These are phyloP conservation scores for Ochotona curzoniae DNA, from an alignment of 2,113 vertebrate species.

Conservation along the genomic window DNA sequence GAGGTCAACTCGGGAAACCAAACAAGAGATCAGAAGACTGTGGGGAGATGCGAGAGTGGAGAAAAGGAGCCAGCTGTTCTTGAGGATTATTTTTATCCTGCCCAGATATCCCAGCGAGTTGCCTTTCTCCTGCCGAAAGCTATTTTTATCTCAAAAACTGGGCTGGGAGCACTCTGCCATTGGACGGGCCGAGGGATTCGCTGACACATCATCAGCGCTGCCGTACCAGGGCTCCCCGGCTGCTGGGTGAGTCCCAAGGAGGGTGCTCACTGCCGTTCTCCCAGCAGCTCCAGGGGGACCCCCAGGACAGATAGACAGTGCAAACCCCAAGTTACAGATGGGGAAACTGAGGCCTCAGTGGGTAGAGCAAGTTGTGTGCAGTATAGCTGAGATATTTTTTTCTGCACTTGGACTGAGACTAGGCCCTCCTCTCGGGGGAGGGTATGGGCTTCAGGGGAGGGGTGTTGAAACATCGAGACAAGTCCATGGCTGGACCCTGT, in stretches of 20 bases:
- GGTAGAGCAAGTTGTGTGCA: neutral
- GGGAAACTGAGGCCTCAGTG: neutral
- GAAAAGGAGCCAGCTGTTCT: slow-evolving; percentile 45
- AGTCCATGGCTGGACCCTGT: neutral
- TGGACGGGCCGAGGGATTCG: neutral
- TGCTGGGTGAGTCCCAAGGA: neutral
- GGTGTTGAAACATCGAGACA: neutral
- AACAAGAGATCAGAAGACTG: slow-evolving; percentile 69
- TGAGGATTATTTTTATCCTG: slow-evolving; percentile 75
- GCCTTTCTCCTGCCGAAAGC: neutral
- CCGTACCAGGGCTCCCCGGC: neutral
- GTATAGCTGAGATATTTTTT: neutral
- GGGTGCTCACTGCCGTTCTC: neutral
- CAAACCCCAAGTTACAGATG: neutral
- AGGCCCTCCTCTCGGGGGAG: neutral
- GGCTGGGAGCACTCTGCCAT: neutral
- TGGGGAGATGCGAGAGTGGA: slow-evolving; percentile 60
- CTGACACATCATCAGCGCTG: neutral
- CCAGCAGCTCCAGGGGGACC: neutral
- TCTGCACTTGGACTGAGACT: neutral
- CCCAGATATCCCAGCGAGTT: slow-evolving; percentile 52
- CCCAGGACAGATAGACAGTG: too few species aligned
- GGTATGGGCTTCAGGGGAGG: neutral
- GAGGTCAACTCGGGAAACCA: slow-evolving; percentile 61
- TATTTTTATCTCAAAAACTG: slow-evolving; percentile 68